Base-by-base conservation (phyloP, 2,888 invertebrate genomes). In the Yponomeuta sedellus region DNA sequence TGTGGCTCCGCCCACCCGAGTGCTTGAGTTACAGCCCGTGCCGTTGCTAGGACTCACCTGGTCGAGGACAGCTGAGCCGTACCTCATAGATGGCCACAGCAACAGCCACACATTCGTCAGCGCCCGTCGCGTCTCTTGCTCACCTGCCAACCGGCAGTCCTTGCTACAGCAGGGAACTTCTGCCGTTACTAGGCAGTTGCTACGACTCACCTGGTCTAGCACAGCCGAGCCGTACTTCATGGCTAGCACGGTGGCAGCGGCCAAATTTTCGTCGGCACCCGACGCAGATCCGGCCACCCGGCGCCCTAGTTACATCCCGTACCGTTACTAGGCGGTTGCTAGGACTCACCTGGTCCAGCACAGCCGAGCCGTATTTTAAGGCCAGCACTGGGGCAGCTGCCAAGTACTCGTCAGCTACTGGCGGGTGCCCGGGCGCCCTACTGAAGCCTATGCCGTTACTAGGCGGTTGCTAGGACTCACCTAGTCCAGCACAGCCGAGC, bases 311-410 rank as follows among this genome's bases (percentile, higher is more conserved):
- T n/a, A n/a, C n/a, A n/a, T n/a, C n/a, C n/a, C n/a, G n/a, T n/a
- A n/a, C n/a, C n/a, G n/a, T n/a, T n/a, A n/a, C n/a, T n/a, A n/a
- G n/a, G n/a, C n/a, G n/a, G n/a, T n/a, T n/a, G n/a, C n/a, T 8
- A 34, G 10, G 34, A 34, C 25, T 52, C 65, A 88, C 89, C 86
- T 88, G 88, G n/a, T 87, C 85, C 64, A 91, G 77, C 71, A 95
- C 94, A 69, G 94, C 93, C 67, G 96, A 95, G 65, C 96, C 97
- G 78, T 97, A 96, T 87, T 97, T 97, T 79, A 97, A 94, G 69
- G 96, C 96, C 71, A 97, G 92, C 94, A 97, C 97, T 0, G 97
- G 97, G 25, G 96, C 95, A 0, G 97, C 97, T 1, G 96, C 96
- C 69, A 95, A 94, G 62, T 95, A 96, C 80, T 96, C 97, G 74